A percentile compares a stretch with the other conserved stretches of the same genome.
Evolutionary conservation across 2,113 vertebrate species (phyloP).

Genomic region (Nicator chloris): DNA sequence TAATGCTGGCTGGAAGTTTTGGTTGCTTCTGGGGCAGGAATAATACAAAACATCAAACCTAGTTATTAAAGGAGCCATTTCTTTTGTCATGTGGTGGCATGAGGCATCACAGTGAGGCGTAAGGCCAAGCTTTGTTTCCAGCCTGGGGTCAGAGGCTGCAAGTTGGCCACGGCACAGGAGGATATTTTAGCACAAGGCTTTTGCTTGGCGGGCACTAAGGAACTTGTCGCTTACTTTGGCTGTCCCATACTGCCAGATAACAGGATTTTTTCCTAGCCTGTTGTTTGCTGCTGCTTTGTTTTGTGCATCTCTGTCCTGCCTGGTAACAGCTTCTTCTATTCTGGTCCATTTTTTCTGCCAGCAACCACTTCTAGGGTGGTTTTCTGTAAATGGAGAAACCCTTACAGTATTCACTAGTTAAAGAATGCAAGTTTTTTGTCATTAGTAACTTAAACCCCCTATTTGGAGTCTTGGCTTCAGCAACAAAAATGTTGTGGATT

Average conservation of each 20-base stretch:
- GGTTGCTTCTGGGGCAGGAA: background rate
- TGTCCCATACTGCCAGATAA: slow-evolving; percentile 12
- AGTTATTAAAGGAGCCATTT: background rate
- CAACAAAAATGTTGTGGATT: slow-evolving; percentile 52
- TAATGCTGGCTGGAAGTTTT: background rate
- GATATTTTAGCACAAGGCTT: slow-evolving; percentile 29
- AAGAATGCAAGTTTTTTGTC: slow-evolving; percentile 50
- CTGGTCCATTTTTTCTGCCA: slow-evolving; percentile 37
- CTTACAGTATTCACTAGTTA: background rate
- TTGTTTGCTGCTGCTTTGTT: slow-evolving; percentile 9
- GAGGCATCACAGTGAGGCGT: background rate
- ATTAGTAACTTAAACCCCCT: slow-evolving; percentile 38
- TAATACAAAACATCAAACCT: background rate
- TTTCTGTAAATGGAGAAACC: slow-evolving; percentile 54
- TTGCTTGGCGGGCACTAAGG: slow-evolving; percentile 15
- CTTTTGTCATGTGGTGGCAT: background rate
- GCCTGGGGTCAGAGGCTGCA: slow-evolving; percentile 12
- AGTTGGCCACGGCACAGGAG: background rate
- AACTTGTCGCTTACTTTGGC: slow-evolving; percentile 43
- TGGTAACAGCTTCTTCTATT: slow-evolving; percentile 63
- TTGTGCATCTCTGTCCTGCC: slow-evolving; percentile 28
- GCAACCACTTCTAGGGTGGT: slow-evolving; percentile 31
- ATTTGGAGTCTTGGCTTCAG: slow-evolving; percentile 38
- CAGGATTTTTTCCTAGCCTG: slow-evolving; percentile 22
- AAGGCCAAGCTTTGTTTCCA: slow-evolving; percentile 10